Conservation (phyloP, 2,797 vertebrate genomes). For the Artibeus jamaicensis region DNA sequence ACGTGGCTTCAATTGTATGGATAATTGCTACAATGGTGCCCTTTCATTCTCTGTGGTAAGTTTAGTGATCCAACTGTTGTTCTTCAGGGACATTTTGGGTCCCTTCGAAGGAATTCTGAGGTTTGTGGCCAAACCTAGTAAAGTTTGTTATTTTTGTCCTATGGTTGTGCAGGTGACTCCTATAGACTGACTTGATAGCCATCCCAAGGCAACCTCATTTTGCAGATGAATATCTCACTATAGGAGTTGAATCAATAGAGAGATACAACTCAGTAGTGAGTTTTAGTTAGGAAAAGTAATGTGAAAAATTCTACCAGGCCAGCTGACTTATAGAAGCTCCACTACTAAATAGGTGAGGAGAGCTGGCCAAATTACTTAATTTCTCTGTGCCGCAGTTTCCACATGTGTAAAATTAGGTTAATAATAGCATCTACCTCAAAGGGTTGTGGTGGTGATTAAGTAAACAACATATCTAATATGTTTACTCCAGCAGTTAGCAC, state of each 20-base stretch:
- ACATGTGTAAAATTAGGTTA: background rate
- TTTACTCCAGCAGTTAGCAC: background rate
- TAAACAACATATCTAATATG: background rate
- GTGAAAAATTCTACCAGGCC: background rate
- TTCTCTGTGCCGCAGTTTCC: constrained; percentile 33
- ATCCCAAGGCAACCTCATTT: background rate
- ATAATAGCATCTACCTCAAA: background rate
- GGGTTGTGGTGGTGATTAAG: background rate
- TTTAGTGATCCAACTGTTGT: background rate
- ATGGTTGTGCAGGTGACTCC: background rate
- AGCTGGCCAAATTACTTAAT: background rate
- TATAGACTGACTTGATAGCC: background rate
- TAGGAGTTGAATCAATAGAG: background rate
- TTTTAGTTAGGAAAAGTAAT: constrained; percentile 8
- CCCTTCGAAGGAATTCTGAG: constrained; percentile 8
- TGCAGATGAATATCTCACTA: background rate
- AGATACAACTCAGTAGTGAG: background rate
- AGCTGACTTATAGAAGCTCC: background rate
- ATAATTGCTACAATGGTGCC: background rate
- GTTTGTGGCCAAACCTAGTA: background rate
- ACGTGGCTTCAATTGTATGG: background rate
- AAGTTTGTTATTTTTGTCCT: background rate
- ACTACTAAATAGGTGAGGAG: background rate
- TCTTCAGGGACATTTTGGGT: background rate
- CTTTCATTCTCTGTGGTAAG: background rate